phyloP scores from a whole-genome alignment of 1,140 invertebrate species.

The Propsilocerus akamusi region DNA sequence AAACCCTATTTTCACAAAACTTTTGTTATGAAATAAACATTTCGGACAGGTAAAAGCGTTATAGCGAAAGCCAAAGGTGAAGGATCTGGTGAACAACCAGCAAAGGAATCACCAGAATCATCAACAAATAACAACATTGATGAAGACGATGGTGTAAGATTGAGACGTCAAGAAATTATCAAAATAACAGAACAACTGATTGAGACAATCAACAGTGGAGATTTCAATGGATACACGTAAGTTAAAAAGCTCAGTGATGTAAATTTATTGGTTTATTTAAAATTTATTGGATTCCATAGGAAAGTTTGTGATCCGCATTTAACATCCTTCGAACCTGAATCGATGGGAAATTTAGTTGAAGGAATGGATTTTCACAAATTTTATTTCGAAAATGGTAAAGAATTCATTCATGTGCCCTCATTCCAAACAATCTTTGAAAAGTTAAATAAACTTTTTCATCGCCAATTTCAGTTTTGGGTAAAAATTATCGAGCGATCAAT shows the following conservation, averaged over 20 bases:
- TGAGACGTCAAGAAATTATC: constrained; percentile 94
- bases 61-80: constrained; percentile 75
- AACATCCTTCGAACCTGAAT: constrained; percentile 97
- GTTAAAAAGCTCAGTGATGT: constrained; percentile 14
- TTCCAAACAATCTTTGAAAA: too few species aligned
- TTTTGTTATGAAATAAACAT: constrained; percentile 4
- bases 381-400: constrained; percentile 98
- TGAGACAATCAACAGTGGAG: constrained; percentile 92
- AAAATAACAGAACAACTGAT: constrained; percentile 97
- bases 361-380: constrained; percentile 99
- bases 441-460: too few species aligned
- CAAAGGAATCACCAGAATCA: constrained; percentile 86
- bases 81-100: constrained; percentile 50
- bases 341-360: constrained; percentile 95
- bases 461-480: constrained; percentile 63
- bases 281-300: constrained; percentile 33
- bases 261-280: background rate
- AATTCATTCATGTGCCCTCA: too few species aligned
- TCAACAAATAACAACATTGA: constrained; percentile 84
- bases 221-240: constrained; percentile 90
- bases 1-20: constrained; percentile 2
- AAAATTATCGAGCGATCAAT: constrained; percentile 86
- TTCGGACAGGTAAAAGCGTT: constrained; percentile 38
- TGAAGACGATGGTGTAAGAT: constrained; percentile 60
- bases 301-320: constrained; percentile 98